phyloP scores from a whole-genome alignment of 2,113 vertebrate genomes.

The Chaetorhynchus papuensis region DNA sequence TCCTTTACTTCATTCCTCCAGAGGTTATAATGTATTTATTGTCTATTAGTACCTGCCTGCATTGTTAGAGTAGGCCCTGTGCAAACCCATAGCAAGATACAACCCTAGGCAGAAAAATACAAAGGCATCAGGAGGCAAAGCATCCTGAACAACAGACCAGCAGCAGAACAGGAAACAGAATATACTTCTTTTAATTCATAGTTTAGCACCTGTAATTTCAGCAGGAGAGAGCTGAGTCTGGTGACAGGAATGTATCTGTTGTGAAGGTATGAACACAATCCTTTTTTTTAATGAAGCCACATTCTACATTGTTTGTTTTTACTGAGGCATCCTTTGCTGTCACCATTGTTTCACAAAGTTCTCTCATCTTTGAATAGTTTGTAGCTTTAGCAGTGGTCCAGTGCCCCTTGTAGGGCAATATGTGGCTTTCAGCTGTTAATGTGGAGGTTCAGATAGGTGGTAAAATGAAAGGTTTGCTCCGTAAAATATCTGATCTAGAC shows the following conservation, averaged over 20 bases:
- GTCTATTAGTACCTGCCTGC: neutral
- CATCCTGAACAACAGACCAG: neutral
- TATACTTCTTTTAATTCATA: neutral
- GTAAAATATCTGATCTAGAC: neutral
- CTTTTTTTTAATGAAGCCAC: neutral
- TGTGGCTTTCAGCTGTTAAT: neutral
- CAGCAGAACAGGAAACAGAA: neutral
- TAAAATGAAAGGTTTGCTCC: neutral
- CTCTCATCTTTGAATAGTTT: neutral
- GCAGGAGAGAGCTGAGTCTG: neutral
- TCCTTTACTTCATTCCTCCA: neutral
- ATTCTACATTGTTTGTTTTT: neutral
- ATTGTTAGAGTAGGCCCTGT: neutral
- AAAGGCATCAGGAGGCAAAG: neutral
- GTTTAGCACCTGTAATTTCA: neutral
- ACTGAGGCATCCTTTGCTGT: neutral
- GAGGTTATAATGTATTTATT: neutral
- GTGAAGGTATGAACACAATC: neutral
- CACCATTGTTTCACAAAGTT: neutral
- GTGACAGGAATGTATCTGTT: neutral
- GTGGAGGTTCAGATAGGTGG: neutral
- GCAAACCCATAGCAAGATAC: neutral
- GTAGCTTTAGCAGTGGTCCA: neutral
- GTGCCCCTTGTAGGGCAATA: neutral
- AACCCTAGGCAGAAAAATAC: neutral